Conservation (phyloP, 2,888 invertebrate genomes). For the Molanna angustata region DNA sequence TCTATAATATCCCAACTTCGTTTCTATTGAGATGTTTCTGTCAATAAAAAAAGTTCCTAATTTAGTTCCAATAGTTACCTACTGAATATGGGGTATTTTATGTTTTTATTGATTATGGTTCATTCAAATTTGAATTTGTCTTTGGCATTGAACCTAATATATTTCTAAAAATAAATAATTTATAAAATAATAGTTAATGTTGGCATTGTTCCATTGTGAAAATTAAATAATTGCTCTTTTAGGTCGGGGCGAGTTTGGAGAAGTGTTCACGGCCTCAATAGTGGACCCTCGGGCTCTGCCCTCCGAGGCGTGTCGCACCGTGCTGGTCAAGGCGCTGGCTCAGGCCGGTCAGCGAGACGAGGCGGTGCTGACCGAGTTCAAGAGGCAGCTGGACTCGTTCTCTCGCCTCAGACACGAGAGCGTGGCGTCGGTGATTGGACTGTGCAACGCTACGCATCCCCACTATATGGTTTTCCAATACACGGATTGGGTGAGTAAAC, state of each 20-base stretch:
- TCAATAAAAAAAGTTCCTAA: too few relatives aligned
- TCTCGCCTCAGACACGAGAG: conserved; percentile 79
- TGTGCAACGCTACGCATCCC: conserved; percentile 82
- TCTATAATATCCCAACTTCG: too few relatives aligned
- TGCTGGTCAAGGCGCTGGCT: conserved; percentile 31
- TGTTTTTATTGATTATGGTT: too few relatives aligned
- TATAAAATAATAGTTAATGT: too few relatives aligned
- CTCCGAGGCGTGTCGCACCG: conserved; percentile 41
- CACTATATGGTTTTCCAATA: conserved; percentile 87
- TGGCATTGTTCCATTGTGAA: too few relatives aligned
- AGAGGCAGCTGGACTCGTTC: conserved; percentile 85
- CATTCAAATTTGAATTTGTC: too few relatives aligned
- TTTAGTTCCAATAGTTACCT: too few relatives aligned
- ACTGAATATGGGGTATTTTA: too few relatives aligned
- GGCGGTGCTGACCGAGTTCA: conserved; percentile 75
- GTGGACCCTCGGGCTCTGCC: conserved; percentile 35
- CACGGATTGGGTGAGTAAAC: conserved; percentile 81
- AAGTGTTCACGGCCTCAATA: conserved; percentile 77
- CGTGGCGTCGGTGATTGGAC: conserved; percentile 72
- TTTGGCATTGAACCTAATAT: too few relatives aligned
- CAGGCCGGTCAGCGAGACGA: conserved; percentile 61
- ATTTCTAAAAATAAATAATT: too few relatives aligned
- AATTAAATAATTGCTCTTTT: too few relatives aligned
- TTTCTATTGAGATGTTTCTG: too few relatives aligned
- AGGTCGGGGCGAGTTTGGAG: conserved; percentile 92